A percentile compares a stretch with the other conserved stretches of the same genome.
Conservation (phyloP, 1,140 invertebrate genomes). For the Scaptomyza graminum region DNA sequence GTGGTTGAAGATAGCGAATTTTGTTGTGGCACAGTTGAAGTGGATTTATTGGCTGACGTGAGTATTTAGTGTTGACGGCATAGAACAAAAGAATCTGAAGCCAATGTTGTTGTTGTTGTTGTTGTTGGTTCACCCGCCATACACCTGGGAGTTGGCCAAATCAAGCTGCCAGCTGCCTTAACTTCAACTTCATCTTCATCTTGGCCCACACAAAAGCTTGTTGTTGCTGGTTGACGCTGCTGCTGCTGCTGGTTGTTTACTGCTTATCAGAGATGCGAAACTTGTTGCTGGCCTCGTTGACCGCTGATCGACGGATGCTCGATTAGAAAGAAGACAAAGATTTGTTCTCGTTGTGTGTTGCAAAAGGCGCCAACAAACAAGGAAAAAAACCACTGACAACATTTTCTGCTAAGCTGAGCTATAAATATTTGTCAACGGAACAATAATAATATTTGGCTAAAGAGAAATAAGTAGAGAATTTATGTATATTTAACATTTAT, state of each 20-base stretch:
- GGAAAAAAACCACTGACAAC: neutral
- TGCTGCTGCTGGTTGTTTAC: neutral
- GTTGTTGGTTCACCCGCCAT: constrained; percentile 3
- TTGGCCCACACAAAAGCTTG: constrained; percentile 10
- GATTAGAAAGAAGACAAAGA: neutral
- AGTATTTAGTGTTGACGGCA: constrained; percentile 83
- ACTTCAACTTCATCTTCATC: neutral
- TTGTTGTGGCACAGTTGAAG: constrained; percentile 62
- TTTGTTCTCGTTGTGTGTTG: neutral
- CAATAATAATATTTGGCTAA: too few relatives aligned
- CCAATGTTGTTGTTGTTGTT: constrained; percentile 1
- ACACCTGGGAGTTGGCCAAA: neutral
- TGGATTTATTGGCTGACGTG: constrained; percentile 84
- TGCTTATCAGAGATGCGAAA: neutral
- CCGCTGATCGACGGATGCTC: constrained; percentile 16
- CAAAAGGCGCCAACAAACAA: constrained; percentile 16
- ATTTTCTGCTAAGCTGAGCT: too few relatives aligned
- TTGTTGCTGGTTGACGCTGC: neutral
- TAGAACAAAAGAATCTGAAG: constrained; percentile 79
- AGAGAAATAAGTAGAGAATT: too few relatives aligned
- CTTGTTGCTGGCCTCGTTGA: constrained; percentile 12
- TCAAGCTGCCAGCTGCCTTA: neutral
- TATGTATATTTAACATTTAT: too few relatives aligned
- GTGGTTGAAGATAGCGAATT: constrained; percentile 48
- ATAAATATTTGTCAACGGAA: too few relatives aligned